Evolutionary conservation across 2,113 vertebrate species (phyloP).

Genomic region (Nymphicus hollandicus): DNA sequence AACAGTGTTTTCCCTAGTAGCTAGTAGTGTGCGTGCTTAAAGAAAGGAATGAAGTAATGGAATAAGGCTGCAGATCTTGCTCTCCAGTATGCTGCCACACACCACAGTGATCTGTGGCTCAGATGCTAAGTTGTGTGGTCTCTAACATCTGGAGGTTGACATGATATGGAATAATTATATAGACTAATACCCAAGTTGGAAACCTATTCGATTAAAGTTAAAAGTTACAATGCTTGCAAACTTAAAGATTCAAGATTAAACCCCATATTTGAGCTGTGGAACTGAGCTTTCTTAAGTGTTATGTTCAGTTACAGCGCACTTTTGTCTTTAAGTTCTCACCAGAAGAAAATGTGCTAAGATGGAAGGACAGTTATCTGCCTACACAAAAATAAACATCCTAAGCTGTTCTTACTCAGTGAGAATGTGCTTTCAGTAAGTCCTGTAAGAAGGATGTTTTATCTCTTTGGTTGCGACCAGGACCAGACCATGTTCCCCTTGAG

Average conservation of each 20-base stretch:
- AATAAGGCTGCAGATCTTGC: background rate
- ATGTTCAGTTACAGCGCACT: background rate
- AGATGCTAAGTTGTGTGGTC: background rate
- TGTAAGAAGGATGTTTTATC: background rate
- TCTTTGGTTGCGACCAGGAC: background rate
- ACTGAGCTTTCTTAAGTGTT: background rate
- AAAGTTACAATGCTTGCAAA: background rate
- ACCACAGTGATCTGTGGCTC: background rate
- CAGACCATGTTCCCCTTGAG: background rate
- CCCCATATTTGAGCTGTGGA: background rate
- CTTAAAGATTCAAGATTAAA: background rate
- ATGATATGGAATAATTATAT: background rate
- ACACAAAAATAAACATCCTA: background rate
- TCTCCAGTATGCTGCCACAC: background rate
- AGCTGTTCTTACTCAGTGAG: background rate
- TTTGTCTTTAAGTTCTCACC: background rate
- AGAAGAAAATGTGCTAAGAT: background rate
- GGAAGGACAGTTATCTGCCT: background rate
- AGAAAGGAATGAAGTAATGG: background rate
- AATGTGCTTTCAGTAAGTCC: background rate
- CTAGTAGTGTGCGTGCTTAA: background rate
- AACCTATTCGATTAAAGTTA: background rate
- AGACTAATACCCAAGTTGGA: background rate
- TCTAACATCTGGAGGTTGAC: background rate
- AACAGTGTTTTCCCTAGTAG: background rate